A percentile compares a stretch with the other conserved stretches of the same genome.
Evolutionary conservation across 2,888 invertebrate genomes (phyloP).

Genomic region (Parnassius orleans): DNA sequence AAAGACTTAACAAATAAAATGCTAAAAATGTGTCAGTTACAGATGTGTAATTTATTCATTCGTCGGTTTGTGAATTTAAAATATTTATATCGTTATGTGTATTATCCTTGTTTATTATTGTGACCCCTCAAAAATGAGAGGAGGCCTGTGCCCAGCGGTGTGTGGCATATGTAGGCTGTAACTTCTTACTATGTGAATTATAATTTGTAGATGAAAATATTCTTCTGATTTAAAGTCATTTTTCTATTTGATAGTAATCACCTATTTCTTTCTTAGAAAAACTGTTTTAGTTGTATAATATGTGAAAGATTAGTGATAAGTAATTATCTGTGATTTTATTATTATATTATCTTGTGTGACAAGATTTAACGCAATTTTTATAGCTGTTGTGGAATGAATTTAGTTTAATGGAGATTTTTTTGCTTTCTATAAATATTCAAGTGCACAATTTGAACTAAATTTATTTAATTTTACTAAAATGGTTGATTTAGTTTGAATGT

Average conservation of each 20-base stretch:
- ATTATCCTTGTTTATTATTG: not conserved
- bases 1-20: not conserved
- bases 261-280: constrained; percentile 36
- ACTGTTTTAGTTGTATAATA: constrained; percentile 31
- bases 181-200: too few relatives aligned
- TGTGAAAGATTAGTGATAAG: constrained; percentile 63
- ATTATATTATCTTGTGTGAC: constrained; percentile 71
- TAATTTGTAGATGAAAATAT: constrained; percentile 7
- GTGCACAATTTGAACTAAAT: not conserved
- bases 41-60: constrained; percentile 2
- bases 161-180: too few relatives aligned
- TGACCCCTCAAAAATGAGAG: too few relatives aligned
- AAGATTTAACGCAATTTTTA: constrained; percentile 51
- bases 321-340: constrained; percentile 75
- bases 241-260: constrained; percentile 30
- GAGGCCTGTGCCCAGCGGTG: too few relatives aligned
- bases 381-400: constrained; percentile 45
- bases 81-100: constrained; percentile 18
- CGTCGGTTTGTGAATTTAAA: constrained; percentile 3
- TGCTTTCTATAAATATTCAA: not conserved
- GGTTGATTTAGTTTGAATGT: not conserved
- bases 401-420: constrained; percentile 24
- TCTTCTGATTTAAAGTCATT: constrained; percentile 18
- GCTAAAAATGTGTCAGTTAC: not conserved
- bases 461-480: not conserved